Percentiles rank a stretch among this genome's conserved stretches.
phyloP scores from a whole-genome alignment of 2,888 invertebrate species.

The Oasisia sp. region DNA sequence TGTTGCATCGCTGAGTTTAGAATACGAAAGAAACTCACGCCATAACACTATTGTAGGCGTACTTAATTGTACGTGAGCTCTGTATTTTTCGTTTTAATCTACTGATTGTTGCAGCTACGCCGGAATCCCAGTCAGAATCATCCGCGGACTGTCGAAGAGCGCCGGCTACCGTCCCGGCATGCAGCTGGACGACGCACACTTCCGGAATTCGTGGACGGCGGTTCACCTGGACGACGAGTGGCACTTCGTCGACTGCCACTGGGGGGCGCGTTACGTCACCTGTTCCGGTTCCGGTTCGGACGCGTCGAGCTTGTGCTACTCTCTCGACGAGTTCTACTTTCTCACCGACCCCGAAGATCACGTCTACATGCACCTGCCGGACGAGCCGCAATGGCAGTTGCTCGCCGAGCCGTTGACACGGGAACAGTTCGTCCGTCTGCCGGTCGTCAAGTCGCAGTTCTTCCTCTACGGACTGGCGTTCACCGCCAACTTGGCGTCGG shows the following conservation, averaged over 20 bases:
- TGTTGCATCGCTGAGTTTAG: no score
- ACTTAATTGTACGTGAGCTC: background rate
- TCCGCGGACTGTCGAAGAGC: constrained; percentile 97
- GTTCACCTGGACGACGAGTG: constrained; percentile 96
- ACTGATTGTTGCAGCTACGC: constrained; percentile 78
- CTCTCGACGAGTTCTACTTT: constrained; percentile 64
- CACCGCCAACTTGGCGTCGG: constrained; percentile 52
- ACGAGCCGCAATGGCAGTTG: constrained; percentile 67
- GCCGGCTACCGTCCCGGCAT: constrained; percentile 78
- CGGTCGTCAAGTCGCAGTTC: constrained; percentile 63
- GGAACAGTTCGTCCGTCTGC: constrained; percentile 66
- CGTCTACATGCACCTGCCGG: constrained; percentile 62
- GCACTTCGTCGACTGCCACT: constrained; percentile 98
- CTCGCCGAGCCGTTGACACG: constrained; percentile 65
- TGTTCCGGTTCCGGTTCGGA: constrained; percentile 23
- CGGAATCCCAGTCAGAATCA: constrained; percentile 95
- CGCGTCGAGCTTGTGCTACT: constrained; percentile 50
- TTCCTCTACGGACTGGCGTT: constrained; percentile 45
- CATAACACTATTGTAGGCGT: no score
- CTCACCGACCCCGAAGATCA: constrained; percentile 62
- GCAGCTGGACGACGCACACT: constrained; percentile 61
- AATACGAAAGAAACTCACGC: no score
- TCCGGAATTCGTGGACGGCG: constrained; percentile 97
- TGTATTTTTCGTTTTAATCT: background rate
- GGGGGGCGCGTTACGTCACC: constrained; percentile 83